Base-by-base conservation (phyloP, 2,888 invertebrate species). In the Lacanobia oleracea region DNA sequence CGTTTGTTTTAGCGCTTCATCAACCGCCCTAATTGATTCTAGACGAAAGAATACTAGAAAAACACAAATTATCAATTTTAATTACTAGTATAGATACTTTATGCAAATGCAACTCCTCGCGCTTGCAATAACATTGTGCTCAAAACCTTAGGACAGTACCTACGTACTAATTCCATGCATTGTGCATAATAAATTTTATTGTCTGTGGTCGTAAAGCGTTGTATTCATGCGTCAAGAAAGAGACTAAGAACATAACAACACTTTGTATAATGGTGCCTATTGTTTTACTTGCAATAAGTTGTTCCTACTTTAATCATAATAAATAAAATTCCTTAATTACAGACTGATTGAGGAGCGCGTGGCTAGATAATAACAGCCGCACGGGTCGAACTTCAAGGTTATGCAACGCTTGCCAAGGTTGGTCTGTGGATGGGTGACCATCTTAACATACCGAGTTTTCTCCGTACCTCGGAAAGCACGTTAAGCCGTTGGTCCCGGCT, bases 171-270 rank as follows among this genome's bases (percentile, higher is more conserved):
- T 40, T 40, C 57, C 57, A 59, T 59, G 40, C 51, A 61, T 56
- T 48, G 62, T 60, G 50, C 57, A 72, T 56, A 66, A 66, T 81
- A 59, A 37, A 63, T 67, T 67, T 75, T 60, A 79, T 79, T 72
- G 66, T 81, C 68, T 69, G 7, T 68, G 77, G 51, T 54, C 27
- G 48, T 82, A 61, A 69, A 51, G 48, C 61, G 51, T 37, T 14
- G 59, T 56, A 64, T 65, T 75, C 60, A 72, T 64, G 37, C 48
- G 53, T 57, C 70, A 60, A 67, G 66, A 18, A 56, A 61, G 51
- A 67, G 51, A 67, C 53, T 43, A 43, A 40, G 16, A 27, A 33
- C 53, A 10, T 18, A 45, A 23, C 27, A n/a, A 63, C 68, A 62
- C 45, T 68, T 33, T 37, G 27, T 40, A 40, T 68, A 63, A 40